Base-by-base conservation (phyloP, 2,888 invertebrate genomes). In the Polylopha cassiicola region DNA sequence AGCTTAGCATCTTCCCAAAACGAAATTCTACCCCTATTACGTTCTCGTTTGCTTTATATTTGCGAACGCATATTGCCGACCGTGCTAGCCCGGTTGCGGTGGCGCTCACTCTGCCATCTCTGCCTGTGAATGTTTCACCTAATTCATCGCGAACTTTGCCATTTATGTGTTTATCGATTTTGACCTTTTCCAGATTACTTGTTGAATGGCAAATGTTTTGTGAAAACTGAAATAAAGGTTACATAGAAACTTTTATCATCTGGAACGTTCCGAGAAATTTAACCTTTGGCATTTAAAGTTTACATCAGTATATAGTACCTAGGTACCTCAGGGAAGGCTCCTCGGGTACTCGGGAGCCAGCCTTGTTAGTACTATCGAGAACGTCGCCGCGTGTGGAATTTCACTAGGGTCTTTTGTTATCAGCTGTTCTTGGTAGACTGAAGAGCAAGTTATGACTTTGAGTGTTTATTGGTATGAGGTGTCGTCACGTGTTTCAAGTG, bases 131-230 rank as follows among this genome's bases (percentile, higher is more conserved):
- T 29, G 46, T 50, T 55, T 47, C 43, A 49, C 45, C 47, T 55
- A 44, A 62, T 61, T 65, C 55, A 57, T 55, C 54, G 47, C 74
- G 63, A 77, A 73, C 73, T 81, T 64, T 75, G 73, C 65, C 75
- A 73, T 80, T 79, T 21, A 9, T 16, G 20, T 41, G 77, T 55
- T 58, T 63, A 70, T 75, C 58, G 67, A 74, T 72, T 73, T 51
- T 71, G 66, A 73, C 72, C 73, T 80, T 78, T 74, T 44, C 38
- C 43, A 49, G 51, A 46, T 56, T 61, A 77, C 70, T 64, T 76
- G 69, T 71, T 67, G 71, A 65, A 51, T 53, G 44, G 30, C 44
- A 20, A 46, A 52, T 52, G 57, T 39, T 30, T 22, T 56, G 51
- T 53, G 50, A 53, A 39, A 38, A 47, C 43, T 34, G n/a, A 24